Base-by-base conservation (phyloP, 2,113 vertebrate genomes). In the Stomatorhinus ivindoensis region DNA sequence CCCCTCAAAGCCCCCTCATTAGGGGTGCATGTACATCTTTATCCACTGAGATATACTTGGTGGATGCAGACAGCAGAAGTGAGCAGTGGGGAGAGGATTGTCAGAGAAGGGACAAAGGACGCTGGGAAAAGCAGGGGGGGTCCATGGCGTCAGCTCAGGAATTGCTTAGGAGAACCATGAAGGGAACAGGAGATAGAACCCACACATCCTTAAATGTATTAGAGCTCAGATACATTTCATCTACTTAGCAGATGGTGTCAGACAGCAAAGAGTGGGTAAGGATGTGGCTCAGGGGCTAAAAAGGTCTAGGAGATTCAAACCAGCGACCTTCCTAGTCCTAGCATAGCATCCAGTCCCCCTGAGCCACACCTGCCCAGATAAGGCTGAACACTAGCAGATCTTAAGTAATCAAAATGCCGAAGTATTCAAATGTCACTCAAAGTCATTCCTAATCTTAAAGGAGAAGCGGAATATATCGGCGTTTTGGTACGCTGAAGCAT, bases 1-100 rank as follows among this genome's bases (percentile, higher is more conserved):
- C 46, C 48, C 11, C 87, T 84, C 46, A 39, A 91, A 90, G 73
- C 82, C 88, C 46, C 42, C 10, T 89, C 53, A 44, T 88, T 90
- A 58, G 48, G 73, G 87, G 53, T 76, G 85, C 48, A 44, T 51
- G 50, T 42, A 31, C 27, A 82, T 89, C 50, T 87, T 90, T 48
- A 90, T 90, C 89, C 84, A 35, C 31, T 85, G 73, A 69, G 27
- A 24, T 83, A 39, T 42, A 21, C 47, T 90, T 61, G 44, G 84
- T 11, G 82, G 89, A 65, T 80, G 88, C 27, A 76, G 86, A 19
- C 69, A 39, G 39, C 31, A 55, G 24, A 82, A 87, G 2, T 31
- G 35, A 84, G 31, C 42, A 84, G 86, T 15, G 47, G 10, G 73
- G 82, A 91, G 69, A 44, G 46, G 55, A 65, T 58, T 24, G 82